Evolutionary conservation across 1,140 invertebrate species (phyloP).

Genomic region (Apis laboriosa): DNA sequence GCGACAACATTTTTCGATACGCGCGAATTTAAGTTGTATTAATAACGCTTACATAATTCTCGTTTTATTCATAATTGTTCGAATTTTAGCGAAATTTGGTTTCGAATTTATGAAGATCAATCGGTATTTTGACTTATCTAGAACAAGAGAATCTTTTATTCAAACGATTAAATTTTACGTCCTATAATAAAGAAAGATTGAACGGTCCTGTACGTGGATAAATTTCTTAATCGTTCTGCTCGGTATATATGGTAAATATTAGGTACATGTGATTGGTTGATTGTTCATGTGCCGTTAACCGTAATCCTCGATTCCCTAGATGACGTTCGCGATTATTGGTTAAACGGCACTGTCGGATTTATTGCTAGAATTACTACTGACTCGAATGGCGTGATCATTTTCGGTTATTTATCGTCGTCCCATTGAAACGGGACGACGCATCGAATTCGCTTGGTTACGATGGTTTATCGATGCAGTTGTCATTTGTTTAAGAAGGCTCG

Average conservation of each 20-base stretch:
- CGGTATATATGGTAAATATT: slow-evolving; percentile 38
- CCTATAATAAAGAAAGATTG: neutral
- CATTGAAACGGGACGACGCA: neutral
- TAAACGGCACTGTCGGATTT: slow-evolving; percentile 44
- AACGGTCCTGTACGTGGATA: neutral
- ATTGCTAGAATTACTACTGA: slow-evolving; percentile 33
- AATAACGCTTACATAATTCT: neutral
- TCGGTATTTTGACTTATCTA: neutral
- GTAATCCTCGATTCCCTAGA: slow-evolving; percentile 51
- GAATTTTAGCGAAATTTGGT: neutral
- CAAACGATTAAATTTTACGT: slow-evolving; percentile 34
- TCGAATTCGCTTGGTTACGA: neutral
- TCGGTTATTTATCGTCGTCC: slow-evolving; percentile 9
- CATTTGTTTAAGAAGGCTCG: neutral
- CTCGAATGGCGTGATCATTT: neutral
- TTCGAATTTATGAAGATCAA: neutral
- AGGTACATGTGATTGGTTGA: slow-evolving; percentile 39
- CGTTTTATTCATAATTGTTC: slow-evolving; percentile 13
- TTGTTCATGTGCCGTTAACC: slow-evolving; percentile 43
- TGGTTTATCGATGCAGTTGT: neutral
- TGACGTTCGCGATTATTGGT: slow-evolving; percentile 42
- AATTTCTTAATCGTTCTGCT: slow-evolving; percentile 28
- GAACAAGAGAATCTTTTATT: neutral
- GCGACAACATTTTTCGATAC: neutral
- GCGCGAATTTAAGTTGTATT: neutral